These are phyloP conservation scores for Cyclopterus lumpus DNA, from an alignment of 2,797 vertebrate species.

Conservation along the genomic window DNA sequence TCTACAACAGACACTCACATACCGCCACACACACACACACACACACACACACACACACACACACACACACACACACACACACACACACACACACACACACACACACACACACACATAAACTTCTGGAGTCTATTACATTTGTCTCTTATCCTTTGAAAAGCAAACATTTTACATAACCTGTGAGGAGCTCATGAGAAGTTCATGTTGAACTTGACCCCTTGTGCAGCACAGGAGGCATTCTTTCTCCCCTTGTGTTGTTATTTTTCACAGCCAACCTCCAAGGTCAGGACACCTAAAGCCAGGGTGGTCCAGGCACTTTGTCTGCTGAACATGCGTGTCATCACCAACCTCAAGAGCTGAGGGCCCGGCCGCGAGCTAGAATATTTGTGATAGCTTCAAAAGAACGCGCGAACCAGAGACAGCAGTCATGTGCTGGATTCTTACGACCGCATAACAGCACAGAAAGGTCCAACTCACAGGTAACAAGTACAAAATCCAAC, in stretches of 20 bases:
- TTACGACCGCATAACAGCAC: slow-evolving; percentile 47
- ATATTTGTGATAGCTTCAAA: slow-evolving; percentile 81
- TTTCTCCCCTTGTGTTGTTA: slow-evolving; percentile 74
- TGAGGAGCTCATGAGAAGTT: slow-evolving; percentile 45
- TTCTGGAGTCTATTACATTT: slow-evolving; percentile 44
- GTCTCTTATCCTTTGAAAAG: slow-evolving; percentile 50
- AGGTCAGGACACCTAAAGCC: slow-evolving; percentile 82
- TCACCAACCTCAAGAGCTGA: slow-evolving; percentile 68
- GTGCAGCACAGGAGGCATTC: slow-evolving; percentile 69
- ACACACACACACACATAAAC: slow-evolving; percentile 25
- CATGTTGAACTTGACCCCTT: slow-evolving; percentile 68
- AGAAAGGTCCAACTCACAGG: slow-evolving; percentile 57
- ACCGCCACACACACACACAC: slow-evolving; percentile 10
- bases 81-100: slow-evolving; percentile 18
- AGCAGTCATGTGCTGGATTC: slow-evolving; percentile 71
- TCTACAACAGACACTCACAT: slow-evolving; percentile 24
- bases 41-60: slow-evolving; percentile 13
- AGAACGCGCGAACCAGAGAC: slow-evolving; percentile 73
- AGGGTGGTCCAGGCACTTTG: slow-evolving; percentile 78
- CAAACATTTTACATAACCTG: slow-evolving; percentile 55
- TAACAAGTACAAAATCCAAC: slow-evolving; percentile 47
- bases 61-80: slow-evolving; percentile 19
- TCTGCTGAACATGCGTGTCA: slow-evolving; percentile 82
- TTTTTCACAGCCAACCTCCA: slow-evolving; percentile 78
- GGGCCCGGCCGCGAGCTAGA: slow-evolving; percentile 55